Evolutionary conservation across 2,113 vertebrate genomes (phyloP), one percentile per base, ranked within the genome.

Genomic region (Oreochromis spilurus): DNA sequence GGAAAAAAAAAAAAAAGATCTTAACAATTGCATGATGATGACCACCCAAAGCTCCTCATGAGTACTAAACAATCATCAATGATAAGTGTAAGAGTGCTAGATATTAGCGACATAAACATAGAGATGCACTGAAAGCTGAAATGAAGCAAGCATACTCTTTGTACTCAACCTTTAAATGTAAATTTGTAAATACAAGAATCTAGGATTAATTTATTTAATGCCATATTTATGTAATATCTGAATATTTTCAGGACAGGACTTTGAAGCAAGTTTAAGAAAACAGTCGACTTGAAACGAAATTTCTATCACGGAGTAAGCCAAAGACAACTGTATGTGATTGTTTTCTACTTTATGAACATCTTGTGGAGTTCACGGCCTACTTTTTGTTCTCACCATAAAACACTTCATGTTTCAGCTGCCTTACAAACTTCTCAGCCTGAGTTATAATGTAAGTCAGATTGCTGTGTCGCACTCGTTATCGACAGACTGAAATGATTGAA

Each of bases 171-270:
- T 36, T 12, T n/a, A 57, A 84, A 40, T 93, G 84, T 94, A 92
- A 78, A 90, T 90, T 26, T 95, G 93, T 94, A 94, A 62, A 95
- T 90, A 92, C 3, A 60, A 12, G 26, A 86, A 40, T 67, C 3
- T 36, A 62, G 67, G 40, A 78, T 67, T 13, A 5, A 26, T 85
- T 43, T 87, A 84, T 92, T 84, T 79, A 48, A 84, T 13, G 77
- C 45, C 21, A 19, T 92, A 81, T 91, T 75, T 81, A 89, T 88
- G 82, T 85, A 48, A 88, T 92, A 90, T 90, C 89, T 87, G 84
- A 89, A 83, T 80, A 34, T 90, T 86, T 80, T 60, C 5, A 38
- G 24, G 26, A 84, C 12, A 6, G 16, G n/a, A 40, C 54, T 52
- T 75, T 38, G 21, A 57, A 81, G 50, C 58, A 34, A 24, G 29